These are phyloP conservation scores for Pampusana beccarii DNA, from an alignment of 2,113 vertebrate species.

Conservation along the genomic window DNA sequence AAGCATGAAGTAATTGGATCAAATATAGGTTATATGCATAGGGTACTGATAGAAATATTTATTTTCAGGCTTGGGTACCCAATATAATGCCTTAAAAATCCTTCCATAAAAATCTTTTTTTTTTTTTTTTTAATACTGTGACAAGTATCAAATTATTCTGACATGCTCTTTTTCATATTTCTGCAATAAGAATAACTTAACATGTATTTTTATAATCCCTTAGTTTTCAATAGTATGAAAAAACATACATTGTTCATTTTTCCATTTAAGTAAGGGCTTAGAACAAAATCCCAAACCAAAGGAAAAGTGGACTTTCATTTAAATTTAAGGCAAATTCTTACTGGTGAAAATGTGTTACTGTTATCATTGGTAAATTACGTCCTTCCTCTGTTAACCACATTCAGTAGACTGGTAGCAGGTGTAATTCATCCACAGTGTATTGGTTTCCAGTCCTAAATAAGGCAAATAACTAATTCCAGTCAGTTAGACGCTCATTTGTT, in stretches of 20 bases:
- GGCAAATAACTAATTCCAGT: neutral
- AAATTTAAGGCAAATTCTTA: neutral
- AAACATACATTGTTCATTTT: neutral
- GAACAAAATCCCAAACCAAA: neutral
- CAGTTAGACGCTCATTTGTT: neutral
- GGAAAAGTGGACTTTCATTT: neutral
- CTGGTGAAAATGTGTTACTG: neutral
- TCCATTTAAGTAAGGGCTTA: neutral
- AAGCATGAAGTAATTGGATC: neutral
- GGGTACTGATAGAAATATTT: neutral
- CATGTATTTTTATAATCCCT: neutral
- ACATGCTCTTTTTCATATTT: neutral
- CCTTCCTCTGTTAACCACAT: neutral
- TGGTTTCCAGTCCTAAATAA: neutral
- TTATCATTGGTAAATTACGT: neutral
- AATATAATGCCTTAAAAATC: neutral
- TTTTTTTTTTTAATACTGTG: neutral
- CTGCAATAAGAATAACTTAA: neutral
- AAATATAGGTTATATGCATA: neutral
- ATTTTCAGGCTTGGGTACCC: neutral
- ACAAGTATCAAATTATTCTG: neutral
- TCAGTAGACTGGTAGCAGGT: neutral
- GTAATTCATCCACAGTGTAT: neutral
- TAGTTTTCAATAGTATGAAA: neutral
- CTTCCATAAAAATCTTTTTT: neutral